Evolutionary conservation across 2,888 invertebrate species (phyloP).

Genomic region (Griposia aprilina): DNA sequence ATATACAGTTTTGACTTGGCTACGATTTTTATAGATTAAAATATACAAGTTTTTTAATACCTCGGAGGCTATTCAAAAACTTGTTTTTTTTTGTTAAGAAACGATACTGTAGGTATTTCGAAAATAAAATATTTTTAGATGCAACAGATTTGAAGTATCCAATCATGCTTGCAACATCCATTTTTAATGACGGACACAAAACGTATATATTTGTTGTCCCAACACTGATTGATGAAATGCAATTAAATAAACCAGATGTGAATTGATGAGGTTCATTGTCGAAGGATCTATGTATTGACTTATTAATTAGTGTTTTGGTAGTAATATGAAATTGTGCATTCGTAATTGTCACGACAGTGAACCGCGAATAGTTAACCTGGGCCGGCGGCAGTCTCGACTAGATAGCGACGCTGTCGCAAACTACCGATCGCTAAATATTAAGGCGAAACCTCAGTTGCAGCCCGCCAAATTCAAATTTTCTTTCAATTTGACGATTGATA

Average conservation of each 20-base stretch:
- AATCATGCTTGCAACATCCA: slow-evolving; percentile 5
- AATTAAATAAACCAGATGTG: slow-evolving; percentile 11
- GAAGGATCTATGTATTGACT: background rate
- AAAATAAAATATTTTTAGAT: background rate
- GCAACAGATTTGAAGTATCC: background rate
- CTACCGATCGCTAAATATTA: no score
- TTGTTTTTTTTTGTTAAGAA: background rate
- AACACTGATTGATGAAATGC: slow-evolving; percentile 23
- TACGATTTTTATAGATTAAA: background rate
- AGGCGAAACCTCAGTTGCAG: no score
- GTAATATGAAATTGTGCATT: background rate
- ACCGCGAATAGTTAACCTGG: background rate
- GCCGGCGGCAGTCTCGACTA: no score
- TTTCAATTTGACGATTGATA: no score
- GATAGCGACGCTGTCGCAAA: no score
- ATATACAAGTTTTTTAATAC: background rate
- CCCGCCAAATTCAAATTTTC: no score
- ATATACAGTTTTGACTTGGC: no score
- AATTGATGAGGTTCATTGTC: slow-evolving; percentile 5
- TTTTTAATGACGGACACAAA: slow-evolving; percentile 2
- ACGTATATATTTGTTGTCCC: background rate
- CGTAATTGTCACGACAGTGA: background rate
- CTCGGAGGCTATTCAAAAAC: background rate
- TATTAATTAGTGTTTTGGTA: background rate
- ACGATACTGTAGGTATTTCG: background rate